phyloP scores from a whole-genome alignment of 2,888 invertebrate species.

The Syrista parreyssii region DNA sequence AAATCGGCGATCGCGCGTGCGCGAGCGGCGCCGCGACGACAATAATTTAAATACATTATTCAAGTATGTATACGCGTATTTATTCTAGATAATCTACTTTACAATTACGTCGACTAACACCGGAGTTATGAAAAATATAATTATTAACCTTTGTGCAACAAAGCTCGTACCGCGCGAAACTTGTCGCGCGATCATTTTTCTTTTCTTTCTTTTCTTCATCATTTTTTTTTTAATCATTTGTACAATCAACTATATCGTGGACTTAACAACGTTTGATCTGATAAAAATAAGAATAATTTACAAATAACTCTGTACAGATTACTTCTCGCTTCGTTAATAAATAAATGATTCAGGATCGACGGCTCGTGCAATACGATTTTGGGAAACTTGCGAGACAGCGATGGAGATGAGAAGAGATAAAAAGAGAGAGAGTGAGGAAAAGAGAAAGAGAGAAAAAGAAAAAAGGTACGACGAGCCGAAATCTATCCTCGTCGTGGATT shows the following conservation, averaged over 20 bases:
- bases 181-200: slow-evolving; percentile 22
- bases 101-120: slow-evolving; percentile 54
- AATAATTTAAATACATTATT: slow-evolving; percentile 58
- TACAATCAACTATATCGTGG: slow-evolving; percentile 55
- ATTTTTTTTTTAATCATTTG: slow-evolving; percentile 48
- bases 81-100: slow-evolving; percentile 45
- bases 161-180: slow-evolving; percentile 38
- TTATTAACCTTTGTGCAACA: slow-evolving; percentile 62
- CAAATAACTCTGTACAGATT: slow-evolving; percentile 51
- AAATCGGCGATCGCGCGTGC: slow-evolving; percentile 31
- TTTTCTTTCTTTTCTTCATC: slow-evolving; percentile 18
- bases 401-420: not conserved
- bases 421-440: not conserved
- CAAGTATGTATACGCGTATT: slow-evolving; percentile 36
- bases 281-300: slow-evolving; percentile 47
- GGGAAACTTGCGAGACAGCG: not conserved
- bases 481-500: not conserved
- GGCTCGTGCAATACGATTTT: not conserved
- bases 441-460: too few relatives aligned
- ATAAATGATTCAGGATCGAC: slow-evolving; percentile 18
- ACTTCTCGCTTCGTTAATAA: slow-evolving; percentile 29
- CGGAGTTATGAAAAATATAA: slow-evolving; percentile 65
- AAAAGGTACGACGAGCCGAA: not conserved
- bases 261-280: slow-evolving; percentile 47
- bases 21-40: slow-evolving; percentile 21